These are phyloP conservation scores for Tachyglossus aculeatus DNA, from an alignment of 2,797 vertebrate species.

Conservation along the genomic window DNA sequence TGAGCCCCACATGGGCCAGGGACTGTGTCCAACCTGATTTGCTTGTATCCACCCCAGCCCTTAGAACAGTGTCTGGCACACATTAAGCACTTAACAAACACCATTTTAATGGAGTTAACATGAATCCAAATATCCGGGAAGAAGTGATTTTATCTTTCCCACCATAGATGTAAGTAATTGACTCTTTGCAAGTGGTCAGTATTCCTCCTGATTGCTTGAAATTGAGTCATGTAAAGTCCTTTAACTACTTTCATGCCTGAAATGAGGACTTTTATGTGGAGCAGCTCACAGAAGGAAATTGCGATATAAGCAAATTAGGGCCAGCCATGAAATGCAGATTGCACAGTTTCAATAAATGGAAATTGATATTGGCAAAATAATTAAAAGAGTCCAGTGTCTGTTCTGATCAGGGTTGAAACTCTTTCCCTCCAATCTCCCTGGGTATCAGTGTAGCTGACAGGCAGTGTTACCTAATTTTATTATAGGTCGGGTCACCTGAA, in stretches of 20 bases:
- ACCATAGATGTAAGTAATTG: background rate
- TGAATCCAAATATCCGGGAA: slow-evolving; percentile 7
- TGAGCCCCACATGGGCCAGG: too few relatives aligned
- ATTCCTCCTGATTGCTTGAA: slow-evolving; percentile 15
- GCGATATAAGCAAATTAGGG: background rate
- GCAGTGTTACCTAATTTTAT: slow-evolving; percentile 25
- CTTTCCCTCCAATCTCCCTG: slow-evolving; percentile 5
- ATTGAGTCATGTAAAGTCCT: background rate
- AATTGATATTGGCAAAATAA: slow-evolving; percentile 35
- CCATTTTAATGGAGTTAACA: too few relatives aligned
- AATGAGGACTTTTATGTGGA: slow-evolving; percentile 7
- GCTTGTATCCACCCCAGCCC: too few relatives aligned
- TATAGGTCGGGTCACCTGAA: background rate
- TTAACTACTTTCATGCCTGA: slow-evolving; percentile 1
- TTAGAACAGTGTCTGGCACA: too few relatives aligned
- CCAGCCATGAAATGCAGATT: slow-evolving; percentile 21
- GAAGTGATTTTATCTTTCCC: slow-evolving; percentile 20
- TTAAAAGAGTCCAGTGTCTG: slow-evolving; percentile 27
- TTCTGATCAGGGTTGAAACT: slow-evolving; percentile 23
- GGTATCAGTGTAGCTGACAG: slow-evolving; percentile 22
- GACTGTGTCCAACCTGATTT: too few relatives aligned
- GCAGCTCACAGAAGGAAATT: background rate
- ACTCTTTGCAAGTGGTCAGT: slow-evolving; percentile 20
- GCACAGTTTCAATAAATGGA: slow-evolving; percentile 26
- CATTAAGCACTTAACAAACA: too few relatives aligned